These are phyloP conservation scores for Clepsis dumicolana DNA, from an alignment of 2,888 invertebrate genomes.

Conservation along the genomic window DNA sequence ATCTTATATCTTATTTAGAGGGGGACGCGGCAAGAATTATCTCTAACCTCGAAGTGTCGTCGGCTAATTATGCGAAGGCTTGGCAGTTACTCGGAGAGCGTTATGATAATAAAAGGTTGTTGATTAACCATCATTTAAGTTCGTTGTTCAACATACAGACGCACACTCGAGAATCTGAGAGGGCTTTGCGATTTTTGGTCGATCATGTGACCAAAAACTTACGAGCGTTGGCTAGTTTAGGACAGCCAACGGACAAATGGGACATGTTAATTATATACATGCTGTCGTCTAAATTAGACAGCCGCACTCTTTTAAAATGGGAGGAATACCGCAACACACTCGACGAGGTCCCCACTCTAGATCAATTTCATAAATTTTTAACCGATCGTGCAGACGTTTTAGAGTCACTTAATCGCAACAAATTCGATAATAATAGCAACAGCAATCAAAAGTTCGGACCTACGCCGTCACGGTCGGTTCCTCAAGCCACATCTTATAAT, in stretches of 20 bases:
- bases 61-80: no score
- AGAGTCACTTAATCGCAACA: conserved; percentile 16
- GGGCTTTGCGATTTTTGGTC: conserved; percentile 45
- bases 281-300: conserved; percentile 46
- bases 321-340: conserved; percentile 31
- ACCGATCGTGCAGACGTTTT: conserved; percentile 21
- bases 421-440: conserved; percentile 6
- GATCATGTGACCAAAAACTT: conserved; percentile 49
- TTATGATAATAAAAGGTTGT: not conserved
- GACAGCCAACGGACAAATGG: conserved; percentile 46
- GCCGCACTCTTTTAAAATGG: conserved; percentile 39
- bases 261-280: conserved; percentile 43
- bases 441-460: no score
- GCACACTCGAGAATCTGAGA: conserved; percentile 44
- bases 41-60: no score
- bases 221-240: conserved; percentile 47
- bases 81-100: no score
- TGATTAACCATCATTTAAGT: conserved; percentile 47
- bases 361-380: conserved; percentile 31
- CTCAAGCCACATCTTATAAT: no score
- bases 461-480: no score
- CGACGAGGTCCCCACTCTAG: conserved; percentile 17
- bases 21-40: no score
- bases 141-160: conserved; percentile 45
- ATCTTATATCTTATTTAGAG: no score